These are phyloP conservation scores for Platyrinchus mystaceus DNA, from an alignment of 2,797 vertebrate species.

Conservation along the genomic window DNA sequence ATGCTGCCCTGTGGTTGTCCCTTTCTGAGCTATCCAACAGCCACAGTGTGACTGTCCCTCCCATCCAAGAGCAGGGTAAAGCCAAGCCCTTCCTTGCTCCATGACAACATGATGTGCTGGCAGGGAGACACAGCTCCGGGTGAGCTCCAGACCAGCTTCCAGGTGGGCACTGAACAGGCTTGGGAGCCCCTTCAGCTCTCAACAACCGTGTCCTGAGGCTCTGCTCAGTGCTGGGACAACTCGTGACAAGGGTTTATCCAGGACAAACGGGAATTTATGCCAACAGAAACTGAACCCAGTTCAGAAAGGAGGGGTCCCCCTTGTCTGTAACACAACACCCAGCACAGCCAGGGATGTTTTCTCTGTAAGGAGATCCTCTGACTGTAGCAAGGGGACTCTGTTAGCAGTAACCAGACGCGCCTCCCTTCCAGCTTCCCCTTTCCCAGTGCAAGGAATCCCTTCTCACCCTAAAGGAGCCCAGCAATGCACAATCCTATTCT, in stretches of 20 bases:
- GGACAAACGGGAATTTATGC: background rate
- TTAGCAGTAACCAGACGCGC: background rate
- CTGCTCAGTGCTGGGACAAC: background rate
- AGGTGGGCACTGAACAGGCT: background rate
- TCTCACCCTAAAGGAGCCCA: background rate
- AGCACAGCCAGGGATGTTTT: background rate
- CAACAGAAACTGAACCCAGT: background rate
- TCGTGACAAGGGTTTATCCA: background rate
- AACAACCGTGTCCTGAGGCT: background rate
- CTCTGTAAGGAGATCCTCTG: background rate
- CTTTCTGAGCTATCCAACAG: background rate
- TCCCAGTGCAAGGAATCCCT: background rate
- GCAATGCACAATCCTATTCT: background rate
- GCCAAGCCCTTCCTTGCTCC: rapidly evolving
- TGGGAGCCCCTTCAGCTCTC: background rate
- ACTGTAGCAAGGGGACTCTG: background rate
- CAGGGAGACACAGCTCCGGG: background rate
- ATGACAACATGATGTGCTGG: rapidly evolving
- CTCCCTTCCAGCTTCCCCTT: background rate
- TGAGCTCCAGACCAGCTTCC: background rate
- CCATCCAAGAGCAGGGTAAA: background rate
- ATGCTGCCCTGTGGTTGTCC: background rate
- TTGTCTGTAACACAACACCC: background rate
- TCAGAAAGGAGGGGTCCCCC: background rate
- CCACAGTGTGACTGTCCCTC: background rate